Conservation (phyloP, 2,797 vertebrate genomes). For the Scarus forsteni region DNA sequence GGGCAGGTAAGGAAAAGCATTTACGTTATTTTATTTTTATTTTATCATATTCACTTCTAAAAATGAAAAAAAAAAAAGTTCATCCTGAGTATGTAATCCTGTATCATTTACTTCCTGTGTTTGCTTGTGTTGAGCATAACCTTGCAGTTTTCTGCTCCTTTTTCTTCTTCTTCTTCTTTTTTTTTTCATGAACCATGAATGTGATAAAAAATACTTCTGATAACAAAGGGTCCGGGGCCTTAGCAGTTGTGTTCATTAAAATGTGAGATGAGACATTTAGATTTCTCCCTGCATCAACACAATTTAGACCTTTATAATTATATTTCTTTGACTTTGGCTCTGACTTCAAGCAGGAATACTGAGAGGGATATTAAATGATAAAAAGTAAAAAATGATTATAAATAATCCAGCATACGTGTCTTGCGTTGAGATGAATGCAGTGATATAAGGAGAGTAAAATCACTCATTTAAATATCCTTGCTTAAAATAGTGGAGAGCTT, state of each 20-base stretch:
- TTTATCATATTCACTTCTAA: background rate
- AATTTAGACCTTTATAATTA: conserved; percentile 40
- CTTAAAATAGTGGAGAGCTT: conserved; percentile 83
- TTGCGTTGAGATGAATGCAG: conserved; percentile 74
- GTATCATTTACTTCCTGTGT: conserved; percentile 38
- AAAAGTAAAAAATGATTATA: conserved; percentile 13
- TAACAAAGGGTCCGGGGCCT: conserved; percentile 26
- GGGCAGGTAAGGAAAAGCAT: conserved; percentile 12
- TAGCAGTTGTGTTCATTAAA: conserved; percentile 41
- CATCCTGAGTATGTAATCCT: too few relatives aligned
- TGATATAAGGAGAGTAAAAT: conserved; percentile 75
- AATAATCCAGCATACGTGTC: conserved; percentile 59
- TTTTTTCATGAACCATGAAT: background rate
- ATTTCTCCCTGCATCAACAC: conserved; percentile 48
- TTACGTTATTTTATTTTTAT: conserved; percentile 14
- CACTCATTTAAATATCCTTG: conserved; percentile 83
- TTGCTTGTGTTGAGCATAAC: conserved; percentile 26
- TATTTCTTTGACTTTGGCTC: conserved; percentile 21
- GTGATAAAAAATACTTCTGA: conserved; percentile 45
- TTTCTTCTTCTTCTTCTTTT: conserved; percentile 14
- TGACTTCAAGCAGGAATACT: conserved; percentile 31
- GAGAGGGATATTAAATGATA: conserved; percentile 17
- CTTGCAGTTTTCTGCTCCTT: conserved; percentile 13
- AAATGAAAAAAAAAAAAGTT: background rate
- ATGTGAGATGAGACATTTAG: conserved; percentile 45